These are phyloP conservation scores for Euura saliciscinereae DNA, from an alignment of 1,140 invertebrate species.

Conservation along the genomic window DNA sequence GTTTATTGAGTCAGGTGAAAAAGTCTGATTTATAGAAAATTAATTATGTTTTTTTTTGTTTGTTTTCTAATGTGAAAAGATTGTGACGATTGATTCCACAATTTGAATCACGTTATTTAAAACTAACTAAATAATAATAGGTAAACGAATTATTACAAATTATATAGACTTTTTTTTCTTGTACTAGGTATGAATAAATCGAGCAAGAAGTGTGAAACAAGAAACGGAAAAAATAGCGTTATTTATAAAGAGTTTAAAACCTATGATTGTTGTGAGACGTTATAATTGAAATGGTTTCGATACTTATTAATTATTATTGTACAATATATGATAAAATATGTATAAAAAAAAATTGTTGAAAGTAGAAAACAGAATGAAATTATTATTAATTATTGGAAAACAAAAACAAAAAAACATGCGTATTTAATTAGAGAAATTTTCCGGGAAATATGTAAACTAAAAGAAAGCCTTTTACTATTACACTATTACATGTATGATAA, in stretches of 20 bases:
- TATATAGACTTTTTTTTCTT: background rate
- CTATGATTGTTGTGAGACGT: background rate
- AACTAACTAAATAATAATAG: background rate
- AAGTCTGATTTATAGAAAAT: background rate
- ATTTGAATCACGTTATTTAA: background rate
- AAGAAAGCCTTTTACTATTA: background rate
- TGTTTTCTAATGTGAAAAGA: no score
- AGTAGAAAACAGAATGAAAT: background rate
- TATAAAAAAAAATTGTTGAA: background rate
- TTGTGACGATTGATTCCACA: background rate
- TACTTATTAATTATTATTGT: no score
- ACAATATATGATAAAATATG: no score
- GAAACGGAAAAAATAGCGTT: background rate
- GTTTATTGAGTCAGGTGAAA: no score
- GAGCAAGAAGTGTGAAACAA: background rate
- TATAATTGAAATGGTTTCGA: no score
- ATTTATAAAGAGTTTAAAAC: background rate
- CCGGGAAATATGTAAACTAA: background rate
- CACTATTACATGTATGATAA: background rate
- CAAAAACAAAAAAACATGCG: background rate
- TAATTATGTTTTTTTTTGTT: background rate
- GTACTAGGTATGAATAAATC: background rate
- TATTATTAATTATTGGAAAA: background rate
- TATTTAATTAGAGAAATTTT: background rate
- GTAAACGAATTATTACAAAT: background rate